A percentile compares a stretch with the other conserved stretches of the same genome.
Conservation (phyloP, 1,140 invertebrate genomes). For the Zaprionus davidi region DNA sequence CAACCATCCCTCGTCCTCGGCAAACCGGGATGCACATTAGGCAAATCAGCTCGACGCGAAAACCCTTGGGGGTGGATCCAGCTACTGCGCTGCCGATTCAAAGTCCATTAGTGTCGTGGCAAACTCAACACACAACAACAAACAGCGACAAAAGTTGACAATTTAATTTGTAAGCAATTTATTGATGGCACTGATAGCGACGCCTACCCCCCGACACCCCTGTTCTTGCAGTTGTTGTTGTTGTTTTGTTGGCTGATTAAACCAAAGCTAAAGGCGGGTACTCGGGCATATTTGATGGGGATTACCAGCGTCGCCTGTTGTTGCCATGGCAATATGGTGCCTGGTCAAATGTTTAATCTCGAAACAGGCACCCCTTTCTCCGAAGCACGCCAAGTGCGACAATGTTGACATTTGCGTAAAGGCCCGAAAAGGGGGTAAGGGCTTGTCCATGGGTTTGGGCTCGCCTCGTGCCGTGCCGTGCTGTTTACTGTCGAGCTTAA, state of each 20-base stretch:
- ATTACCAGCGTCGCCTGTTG: constrained; percentile 45
- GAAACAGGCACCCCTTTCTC: constrained; percentile 21
- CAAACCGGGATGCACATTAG: constrained; percentile 33
- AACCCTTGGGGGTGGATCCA: neutral
- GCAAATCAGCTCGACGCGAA: constrained; percentile 43
- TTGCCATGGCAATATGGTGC: constrained; percentile 48
- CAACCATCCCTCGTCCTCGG: constrained; percentile 28
- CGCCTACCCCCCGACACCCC: constrained; percentile 6
- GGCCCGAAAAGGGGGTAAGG: constrained; percentile 22
- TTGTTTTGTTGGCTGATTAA: constrained; percentile 34
- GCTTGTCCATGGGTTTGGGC: neutral
- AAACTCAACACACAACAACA: constrained; percentile 48
- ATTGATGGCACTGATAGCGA: constrained; percentile 56
- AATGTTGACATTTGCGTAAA: constrained; percentile 71
- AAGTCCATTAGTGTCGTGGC: constrained; percentile 75
- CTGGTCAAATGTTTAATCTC: constrained; percentile 37
- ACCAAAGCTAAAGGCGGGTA: constrained; percentile 5
- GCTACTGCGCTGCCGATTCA: constrained; percentile 43
- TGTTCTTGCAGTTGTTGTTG: constrained; percentile 23
- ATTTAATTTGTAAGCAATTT: constrained; percentile 80
- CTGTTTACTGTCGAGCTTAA: constrained; percentile 68
- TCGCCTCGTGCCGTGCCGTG: neutral
- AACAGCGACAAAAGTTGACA: constrained; percentile 68
- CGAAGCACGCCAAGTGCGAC: constrained; percentile 71
- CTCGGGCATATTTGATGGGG: constrained; percentile 49